Evolutionary conservation across 2,113 vertebrate genomes (phyloP), one percentile per base, ranked within the genome.

Genomic region (Pygoscelis adeliae): DNA sequence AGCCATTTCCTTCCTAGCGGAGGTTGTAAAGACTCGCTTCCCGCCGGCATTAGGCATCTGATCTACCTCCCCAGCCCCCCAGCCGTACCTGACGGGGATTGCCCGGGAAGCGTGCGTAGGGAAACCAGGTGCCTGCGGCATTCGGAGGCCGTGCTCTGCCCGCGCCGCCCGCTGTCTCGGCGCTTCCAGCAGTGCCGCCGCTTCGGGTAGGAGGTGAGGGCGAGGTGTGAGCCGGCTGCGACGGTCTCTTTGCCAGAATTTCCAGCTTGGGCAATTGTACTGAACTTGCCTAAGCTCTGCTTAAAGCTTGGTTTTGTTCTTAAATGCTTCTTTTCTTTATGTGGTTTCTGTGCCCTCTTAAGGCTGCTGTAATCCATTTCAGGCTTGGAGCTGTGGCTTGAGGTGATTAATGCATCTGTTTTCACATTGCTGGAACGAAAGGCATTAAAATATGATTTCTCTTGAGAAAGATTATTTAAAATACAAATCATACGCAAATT

Each of bases 61-160:
- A n/a, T 36, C n/a, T 11, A 4, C 6, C 16, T 22, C 11, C 36
- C 30, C 25, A 8, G 27, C 67, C 49, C 40, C 65, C 8, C 17
- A 13, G n/a, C 44, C 6, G 2, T 17, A 25, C 26, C 27, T 1
- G 4, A 8, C 1, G 1, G 15, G 25, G 61, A 15, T 8, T 34
- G 21, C 61, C 27, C 1, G 38, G 49, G 32, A 18, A n/a, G 42
- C 1, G 6, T n/a, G 16, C 0, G 2, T 17, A 12, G 22, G 14
- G 72, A 16, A 49, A 19, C 23, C 23, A 13, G 63, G 53, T 17
- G 73, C 74, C 74, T 26, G 46, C 1, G 1, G 53, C 16, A n/a
- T 30, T 29, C 3, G 6, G 30, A 10, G 44, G 36, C 30, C 0
- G 23, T 34, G 34, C 42, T 56, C 36, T 42, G 46, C 36, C 30